Percentiles rank a stretch among this genome's conserved stretches.
phyloP scores from a whole-genome alignment of 2,888 invertebrate species.

The Drosophila falleni region DNA sequence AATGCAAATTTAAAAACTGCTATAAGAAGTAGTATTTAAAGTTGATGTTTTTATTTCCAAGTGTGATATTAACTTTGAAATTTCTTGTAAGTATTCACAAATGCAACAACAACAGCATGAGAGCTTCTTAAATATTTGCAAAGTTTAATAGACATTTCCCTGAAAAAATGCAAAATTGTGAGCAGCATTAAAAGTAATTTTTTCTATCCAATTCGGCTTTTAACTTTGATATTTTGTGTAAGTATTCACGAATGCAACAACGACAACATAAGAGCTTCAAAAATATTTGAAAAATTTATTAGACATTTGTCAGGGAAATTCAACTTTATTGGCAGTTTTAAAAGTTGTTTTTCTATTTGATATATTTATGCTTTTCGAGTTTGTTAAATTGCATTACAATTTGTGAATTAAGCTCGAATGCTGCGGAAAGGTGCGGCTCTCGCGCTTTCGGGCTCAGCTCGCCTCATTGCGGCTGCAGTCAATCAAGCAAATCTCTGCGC shows the following conservation, averaged over 20 bases:
- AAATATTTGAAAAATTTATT: conserved; percentile 1
- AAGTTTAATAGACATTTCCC: conserved; percentile 15
- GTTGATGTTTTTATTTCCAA: neutral
- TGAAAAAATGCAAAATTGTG: conserved; percentile 6
- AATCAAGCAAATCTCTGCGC: conserved; percentile 80
- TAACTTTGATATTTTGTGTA: conserved; percentile 90
- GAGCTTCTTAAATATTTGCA: neutral
- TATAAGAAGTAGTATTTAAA: conserved; percentile 4
- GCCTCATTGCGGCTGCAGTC: conserved; percentile 57
- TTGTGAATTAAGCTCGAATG: conserved; percentile 24
- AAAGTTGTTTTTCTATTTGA: conserved; percentile 8
- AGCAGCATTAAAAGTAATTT: neutral
- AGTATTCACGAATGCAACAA: neutral
- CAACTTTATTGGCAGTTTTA: too few species aligned
- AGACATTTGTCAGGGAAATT: conserved; percentile 25
- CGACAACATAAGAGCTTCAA: conserved; percentile 2
- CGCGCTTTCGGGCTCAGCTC: neutral
- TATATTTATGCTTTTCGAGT: conserved; percentile 11
- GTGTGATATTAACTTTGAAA: conserved; percentile 86
- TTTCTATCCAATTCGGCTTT: conserved; percentile 80
- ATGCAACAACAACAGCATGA: conserved; percentile 67
- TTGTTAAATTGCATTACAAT: conserved; percentile 49
- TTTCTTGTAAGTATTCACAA: conserved; percentile 79
- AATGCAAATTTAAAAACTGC: neutral
- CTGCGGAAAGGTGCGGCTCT: conserved; percentile 42